These are phyloP conservation scores for Nemurella pictetii DNA, from an alignment of 2,888 invertebrate genomes.

Conservation along the genomic window DNA sequence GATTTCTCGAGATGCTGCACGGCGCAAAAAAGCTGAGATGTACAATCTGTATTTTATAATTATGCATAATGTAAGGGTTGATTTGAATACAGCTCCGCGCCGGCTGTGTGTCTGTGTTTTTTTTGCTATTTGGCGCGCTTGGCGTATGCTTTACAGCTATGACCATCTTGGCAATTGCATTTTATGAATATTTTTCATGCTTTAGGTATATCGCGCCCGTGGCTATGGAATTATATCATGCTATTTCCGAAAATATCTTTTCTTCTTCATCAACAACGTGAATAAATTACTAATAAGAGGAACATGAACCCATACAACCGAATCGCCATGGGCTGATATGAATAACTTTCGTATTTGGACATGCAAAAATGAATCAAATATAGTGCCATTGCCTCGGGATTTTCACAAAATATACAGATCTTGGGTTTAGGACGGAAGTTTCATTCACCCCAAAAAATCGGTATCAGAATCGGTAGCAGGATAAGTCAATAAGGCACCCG, in stretches of 20 bases:
- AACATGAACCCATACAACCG: background rate
- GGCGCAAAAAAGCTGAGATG: background rate
- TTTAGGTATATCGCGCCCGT: background rate
- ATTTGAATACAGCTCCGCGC: background rate
- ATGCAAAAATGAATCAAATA: background rate
- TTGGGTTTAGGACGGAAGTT: background rate
- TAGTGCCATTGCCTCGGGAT: background rate
- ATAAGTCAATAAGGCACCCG: background rate
- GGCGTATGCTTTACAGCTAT: background rate
- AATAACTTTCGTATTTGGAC: background rate
- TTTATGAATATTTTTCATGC: background rate
- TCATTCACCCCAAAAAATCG: background rate
- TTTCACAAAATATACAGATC: background rate
- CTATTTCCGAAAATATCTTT: background rate
- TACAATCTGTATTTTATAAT: slow-evolving; percentile 8
- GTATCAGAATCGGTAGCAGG: too few relatives aligned
- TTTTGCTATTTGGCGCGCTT: background rate
- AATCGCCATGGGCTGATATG: background rate
- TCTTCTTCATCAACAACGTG: background rate
- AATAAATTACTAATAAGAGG: background rate
- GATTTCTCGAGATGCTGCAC: background rate
- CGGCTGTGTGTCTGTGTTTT: background rate
- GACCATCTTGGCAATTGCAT: background rate
- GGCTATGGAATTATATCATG: background rate
- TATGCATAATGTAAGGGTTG: background rate